Base-by-base conservation (phyloP, 1,140 invertebrate species). In the Drosophila lini region DNA sequence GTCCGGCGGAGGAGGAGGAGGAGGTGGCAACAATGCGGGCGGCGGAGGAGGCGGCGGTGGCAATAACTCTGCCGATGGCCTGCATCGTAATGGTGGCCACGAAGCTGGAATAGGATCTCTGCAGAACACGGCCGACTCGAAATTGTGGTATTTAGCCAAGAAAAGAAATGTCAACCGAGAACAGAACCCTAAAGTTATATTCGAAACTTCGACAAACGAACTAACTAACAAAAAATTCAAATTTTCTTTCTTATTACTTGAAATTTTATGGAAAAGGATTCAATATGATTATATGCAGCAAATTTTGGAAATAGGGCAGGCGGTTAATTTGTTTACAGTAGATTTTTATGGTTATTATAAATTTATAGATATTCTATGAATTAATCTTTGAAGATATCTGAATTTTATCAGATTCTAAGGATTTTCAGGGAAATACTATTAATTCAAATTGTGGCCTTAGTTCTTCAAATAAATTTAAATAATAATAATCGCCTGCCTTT, bases 81-180 rank as follows among this genome's bases (percentile, higher is more conserved):
- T 91, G 82, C 81, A 90, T 81, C 90, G 91, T 52, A 81, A 91
- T 45, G 76, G 88, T 73, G 74, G 76, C 82, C 91, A 75, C 69
- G 91, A 82, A 70, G 75, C 78, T 80, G 91, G 85, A 50, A 85
- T 75, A 48, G 91, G 89, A 75, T 93, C 93, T 74, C 90, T 93
- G 86, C 89, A 93, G 60, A 91, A 93, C 61, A 76, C 90, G 50
- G 90, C 82, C 78, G 94, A 94, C 82, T 93, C 93, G 78, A 96
- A 96, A 91, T 91, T 95, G 55, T 96, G 95, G 95, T 93, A 92
- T 82, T 80, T 91, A 96, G 95, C 61, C 96, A 55, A 55, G 9
- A 55, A 55, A 22, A 36, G 13, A 53, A 55, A 38, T 25, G 13
- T n/a, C 94, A 16, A 94, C 94, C 94, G 44, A 94, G 94, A 52